Evolutionary conservation across 2,113 vertebrate species (phyloP), one percentile per base, ranked within the genome.

Genomic region (Oryzias woworae): DNA sequence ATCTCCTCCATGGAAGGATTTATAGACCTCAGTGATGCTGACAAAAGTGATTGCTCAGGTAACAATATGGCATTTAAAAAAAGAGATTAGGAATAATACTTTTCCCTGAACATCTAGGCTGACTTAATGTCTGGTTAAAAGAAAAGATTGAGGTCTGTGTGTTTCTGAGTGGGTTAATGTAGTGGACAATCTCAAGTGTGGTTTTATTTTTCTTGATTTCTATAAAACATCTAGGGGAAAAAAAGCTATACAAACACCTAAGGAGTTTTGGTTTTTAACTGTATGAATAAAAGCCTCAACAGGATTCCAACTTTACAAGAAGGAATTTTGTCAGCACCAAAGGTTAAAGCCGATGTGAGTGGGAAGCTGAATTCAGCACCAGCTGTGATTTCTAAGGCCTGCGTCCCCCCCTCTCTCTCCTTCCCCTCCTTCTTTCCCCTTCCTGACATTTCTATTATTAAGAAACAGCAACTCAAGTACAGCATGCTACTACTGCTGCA

Each of bases 371-470:
- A 85, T 87, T 75, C 73, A 59, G 45, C 16, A 80, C 78, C 71
- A 73, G 83, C 73, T 84, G 86, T 80, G 83, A 87, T 89, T 90
- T 88, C 66, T 56, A 85, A 78, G 64, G 59, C 69, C 75, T 71
- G 58, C 67, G 53, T 46, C 58, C 48, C 64, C 49, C 5, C 71
- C 60, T 1, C 7, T 13, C 31, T 20, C 41, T 22, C 59, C 46
- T 31, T 52, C 17, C 47, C 22, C 36, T 45, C 59, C 52, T 62
- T 42, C 62, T 41, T 58, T 56, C 74, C 55, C 76, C 70, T 69
- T 82, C 63, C 83, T 85, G 89, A 88, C 86, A 71, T n/a, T 71
- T 87, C 82, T 88, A 87, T 88, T 89, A 89, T 83, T 82, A 77
- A 84, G 79, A 86, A 85, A 85, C 75, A 77, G 80, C 83, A 79